Evolutionary conservation across 2,797 vertebrate species (phyloP), one percentile per base, ranked within the genome.

Genomic region (Aeoliscus strigatus): DNA sequence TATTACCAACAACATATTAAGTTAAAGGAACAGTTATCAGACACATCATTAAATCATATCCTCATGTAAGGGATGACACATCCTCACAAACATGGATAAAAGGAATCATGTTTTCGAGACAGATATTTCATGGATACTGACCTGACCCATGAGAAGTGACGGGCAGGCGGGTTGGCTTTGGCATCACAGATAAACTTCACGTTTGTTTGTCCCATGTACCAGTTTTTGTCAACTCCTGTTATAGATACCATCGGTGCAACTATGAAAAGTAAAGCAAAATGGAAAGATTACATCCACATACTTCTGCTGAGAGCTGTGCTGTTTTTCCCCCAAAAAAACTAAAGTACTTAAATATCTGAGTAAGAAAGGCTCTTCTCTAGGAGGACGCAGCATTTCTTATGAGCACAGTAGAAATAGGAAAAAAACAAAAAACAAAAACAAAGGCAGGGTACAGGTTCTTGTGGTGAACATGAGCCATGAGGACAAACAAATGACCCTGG

Each of bases 131-230:
- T 3, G 1, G 16, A 30, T 28, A 86, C 79, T 85, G 84, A 98
- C 96, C 96, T 93, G 80, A 73, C 88, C 96, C 96, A 99, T 10
- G 70, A 82, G 68, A 91, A 91, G 46, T 84, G 82, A 69, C 82
- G 85, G 13, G 91, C 90, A 21, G 92, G 85, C 38, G 96, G 95
- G 82, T 97, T 99, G 68, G 95, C 92, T 78, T 87, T 92, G 75
- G 92, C 93, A 68, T 86, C 88, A 77, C 95, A 98, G 34, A 83
- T 90, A 50, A 99, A 89, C 77, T 88, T 90, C 65, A 94, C 93
- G 14, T 93, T 88, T 48, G 82, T 86, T 82, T 94, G 91, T 70
- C 95, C 94, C 37, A 91, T 90, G 57, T 91, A 94, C 95, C 93
- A 96, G 66, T 90, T 92, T 39, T 89, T 87, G 75, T 91, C 85